Base-by-base conservation (phyloP, 2,113 vertebrate species). In the Plotosus lineatus region DNA sequence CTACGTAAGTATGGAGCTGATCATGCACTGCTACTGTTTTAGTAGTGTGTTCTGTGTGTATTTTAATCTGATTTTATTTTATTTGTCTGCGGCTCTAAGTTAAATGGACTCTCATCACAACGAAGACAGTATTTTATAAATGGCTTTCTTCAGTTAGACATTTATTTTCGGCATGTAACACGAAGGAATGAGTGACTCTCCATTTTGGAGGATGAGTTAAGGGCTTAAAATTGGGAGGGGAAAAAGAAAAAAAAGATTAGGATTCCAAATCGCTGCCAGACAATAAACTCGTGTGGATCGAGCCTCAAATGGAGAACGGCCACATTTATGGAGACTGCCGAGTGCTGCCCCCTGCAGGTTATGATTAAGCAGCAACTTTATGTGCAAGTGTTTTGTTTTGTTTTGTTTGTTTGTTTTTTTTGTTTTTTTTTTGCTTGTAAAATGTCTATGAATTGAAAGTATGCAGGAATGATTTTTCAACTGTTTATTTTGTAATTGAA, bases 1-100 rank as follows among this genome's bases (percentile, higher is more conserved):
- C 90, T 95, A 96, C 96, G 97, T 99, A 98, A 99, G 97, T 99
- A 99, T 98, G 89, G 95, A 94, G 92, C 93, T 95, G 95, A 94
- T 94, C 93, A 95, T 95, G 93, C 92, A 93, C 91, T 93, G 92
- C 91, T 89, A 78, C 85, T 83, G 83, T 82, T 68, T 42, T 46
- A 26, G 23, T 26, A 93, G 90, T 89, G 89, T 92, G 92, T 92
- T 84, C 90, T 89, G 82, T 85, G 87, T 93, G 91, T 91, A 87
- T 89, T 81, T 90, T 93, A 93, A 89, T 92, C 92, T 90, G 90
- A 92, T 81, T 82, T 77, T 79, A 88, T 77, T 50, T 76, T 53
- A 73, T 91, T 90, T 89, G 92, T 50, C 91, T 91, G 93, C 90
- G 91, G 88, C 85, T 91, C 76, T 91, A 90, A 90, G 84, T 92